Evolutionary conservation across 2,797 vertebrate genomes (phyloP).

Genomic region (Muscicapa comitata): DNA sequence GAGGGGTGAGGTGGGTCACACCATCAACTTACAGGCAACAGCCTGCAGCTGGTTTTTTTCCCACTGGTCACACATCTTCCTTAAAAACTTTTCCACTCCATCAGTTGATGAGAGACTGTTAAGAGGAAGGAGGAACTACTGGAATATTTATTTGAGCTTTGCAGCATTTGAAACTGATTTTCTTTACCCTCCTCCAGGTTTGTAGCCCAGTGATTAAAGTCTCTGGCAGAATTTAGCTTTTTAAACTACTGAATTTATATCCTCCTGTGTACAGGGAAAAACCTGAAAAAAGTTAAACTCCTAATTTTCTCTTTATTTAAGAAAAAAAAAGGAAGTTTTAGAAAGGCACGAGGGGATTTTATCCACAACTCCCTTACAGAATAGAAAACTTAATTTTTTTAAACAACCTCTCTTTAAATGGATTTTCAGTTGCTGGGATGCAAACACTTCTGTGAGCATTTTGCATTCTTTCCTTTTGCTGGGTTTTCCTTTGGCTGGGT

Average conservation of each 20-base stretch:
- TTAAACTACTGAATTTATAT: neutral
- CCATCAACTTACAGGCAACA: neutral
- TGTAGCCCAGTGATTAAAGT: neutral
- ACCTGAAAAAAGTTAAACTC: neutral
- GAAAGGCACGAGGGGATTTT: neutral
- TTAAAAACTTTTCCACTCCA: neutral
- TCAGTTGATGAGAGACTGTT: neutral
- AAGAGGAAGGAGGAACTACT: neutral
- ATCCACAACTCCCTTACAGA: neutral
- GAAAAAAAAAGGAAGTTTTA: neutral
- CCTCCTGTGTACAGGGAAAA: neutral
- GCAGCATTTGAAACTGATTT: neutral
- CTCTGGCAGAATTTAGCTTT: neutral
- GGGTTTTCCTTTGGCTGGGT: neutral
- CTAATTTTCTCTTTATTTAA: neutral
- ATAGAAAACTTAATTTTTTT: neutral
- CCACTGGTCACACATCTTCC: neutral
- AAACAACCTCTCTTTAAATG: neutral
- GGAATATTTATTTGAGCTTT: neutral
- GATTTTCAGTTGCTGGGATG: neutral
- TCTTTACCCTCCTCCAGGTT: accelerated
- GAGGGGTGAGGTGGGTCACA: neutral
- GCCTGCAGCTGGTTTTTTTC: neutral
- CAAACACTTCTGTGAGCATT: neutral
- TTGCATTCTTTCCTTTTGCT: neutral